Evolutionary conservation across 2,888 invertebrate species (phyloP).

Genomic region (Mycalesis mineus): DNA sequence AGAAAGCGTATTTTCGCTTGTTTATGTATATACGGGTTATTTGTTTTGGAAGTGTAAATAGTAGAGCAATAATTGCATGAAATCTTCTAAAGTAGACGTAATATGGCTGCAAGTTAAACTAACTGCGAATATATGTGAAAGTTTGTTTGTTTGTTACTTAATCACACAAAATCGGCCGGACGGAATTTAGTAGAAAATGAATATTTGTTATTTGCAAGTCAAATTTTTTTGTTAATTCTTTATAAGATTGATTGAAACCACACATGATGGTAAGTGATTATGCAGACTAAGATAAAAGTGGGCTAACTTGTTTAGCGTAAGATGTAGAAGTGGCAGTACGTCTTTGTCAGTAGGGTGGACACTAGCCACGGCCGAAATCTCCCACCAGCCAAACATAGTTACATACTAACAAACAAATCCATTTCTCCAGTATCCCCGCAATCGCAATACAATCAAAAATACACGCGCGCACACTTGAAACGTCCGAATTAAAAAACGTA

Average conservation of each 20-base stretch:
- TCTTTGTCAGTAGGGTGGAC: too few relatives aligned
- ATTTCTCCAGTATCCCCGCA: not conserved
- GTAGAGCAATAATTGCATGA: not conserved
- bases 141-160: not conserved
- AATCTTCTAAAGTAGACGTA: not conserved
- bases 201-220: too few relatives aligned
- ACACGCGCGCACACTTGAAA: not conserved
- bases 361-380: too few relatives aligned
- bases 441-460: not conserved
- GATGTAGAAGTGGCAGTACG: too few relatives aligned
- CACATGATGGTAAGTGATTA: too few relatives aligned
- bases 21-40: not conserved
- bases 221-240: not conserved
- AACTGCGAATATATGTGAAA: too few relatives aligned
- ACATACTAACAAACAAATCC: not conserved
- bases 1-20: constrained; percentile 8
- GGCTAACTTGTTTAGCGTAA: too few relatives aligned
- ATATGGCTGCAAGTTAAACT: not conserved
- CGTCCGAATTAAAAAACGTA: not conserved
- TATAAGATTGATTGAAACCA: not conserved
- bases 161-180: too few relatives aligned
- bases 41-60: constrained; percentile 2
- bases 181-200: too few relatives aligned
- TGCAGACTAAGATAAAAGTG: too few relatives aligned
- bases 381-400: not conserved